A percentile compares a stretch with the other conserved stretches of the same genome.
These are phyloP conservation scores for Brachymystax lenok DNA, from an alignment of 2,797 vertebrate species.

Conservation along the genomic window DNA sequence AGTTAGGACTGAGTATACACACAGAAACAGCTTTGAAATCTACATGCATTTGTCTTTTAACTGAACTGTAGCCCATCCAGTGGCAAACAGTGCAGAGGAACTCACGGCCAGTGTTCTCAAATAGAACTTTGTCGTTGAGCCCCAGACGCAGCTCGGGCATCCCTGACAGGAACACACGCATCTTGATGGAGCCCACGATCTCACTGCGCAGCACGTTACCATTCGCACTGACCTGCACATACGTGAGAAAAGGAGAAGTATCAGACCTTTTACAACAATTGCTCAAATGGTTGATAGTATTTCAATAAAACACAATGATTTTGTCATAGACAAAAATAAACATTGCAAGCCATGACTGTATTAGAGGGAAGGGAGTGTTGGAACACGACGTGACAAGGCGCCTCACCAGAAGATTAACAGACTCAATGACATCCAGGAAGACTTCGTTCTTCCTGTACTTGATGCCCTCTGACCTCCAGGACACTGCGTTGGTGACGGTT, in stretches of 20 bases:
- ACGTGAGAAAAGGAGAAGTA: not conserved
- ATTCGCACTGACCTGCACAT: constrained; percentile 90
- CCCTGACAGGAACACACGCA: constrained; percentile 96
- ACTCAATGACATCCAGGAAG: constrained; percentile 98
- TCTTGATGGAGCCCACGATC: constrained; percentile 98
- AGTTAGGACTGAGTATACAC: not conserved
- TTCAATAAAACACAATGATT: too few relatives aligned
- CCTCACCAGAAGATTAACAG: constrained; percentile 95
- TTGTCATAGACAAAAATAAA: constrained; percentile 17
- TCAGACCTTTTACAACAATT: not conserved
- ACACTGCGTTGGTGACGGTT: constrained; percentile 88
- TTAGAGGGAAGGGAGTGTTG: constrained; percentile 33
- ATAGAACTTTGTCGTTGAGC: constrained; percentile 97
- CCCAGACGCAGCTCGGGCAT: constrained; percentile 97
- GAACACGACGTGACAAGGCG: constrained; percentile 41
- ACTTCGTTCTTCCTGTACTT: constrained; percentile 92
- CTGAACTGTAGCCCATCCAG: not conserved
- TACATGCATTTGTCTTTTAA: not conserved
- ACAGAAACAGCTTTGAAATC: not conserved
- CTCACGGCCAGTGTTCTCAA: constrained; percentile 99
- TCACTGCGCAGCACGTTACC: constrained; percentile 95
- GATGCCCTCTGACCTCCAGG: constrained; percentile 90
- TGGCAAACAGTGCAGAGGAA: constrained; percentile 43
- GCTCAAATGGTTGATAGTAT: too few relatives aligned
- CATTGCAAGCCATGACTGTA: constrained; percentile 39